A percentile compares a stretch with the other conserved stretches of the same genome.
phyloP scores from a whole-genome alignment of 1,140 invertebrate genomes.

The Ips typographus region DNA sequence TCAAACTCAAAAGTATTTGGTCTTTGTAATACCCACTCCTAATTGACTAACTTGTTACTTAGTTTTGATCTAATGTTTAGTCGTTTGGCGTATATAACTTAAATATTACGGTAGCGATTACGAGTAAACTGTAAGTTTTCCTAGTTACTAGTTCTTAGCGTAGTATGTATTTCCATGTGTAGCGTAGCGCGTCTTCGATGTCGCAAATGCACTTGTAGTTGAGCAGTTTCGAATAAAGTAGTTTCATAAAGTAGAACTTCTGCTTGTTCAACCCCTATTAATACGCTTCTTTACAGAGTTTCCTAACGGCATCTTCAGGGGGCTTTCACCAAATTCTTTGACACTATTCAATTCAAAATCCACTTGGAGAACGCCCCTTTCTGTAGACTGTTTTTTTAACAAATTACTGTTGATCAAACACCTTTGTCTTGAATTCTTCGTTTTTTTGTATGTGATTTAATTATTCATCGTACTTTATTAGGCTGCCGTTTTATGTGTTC shows the following conservation, averaged over 20 bases:
- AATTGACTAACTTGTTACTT: slow-evolving; percentile 29
- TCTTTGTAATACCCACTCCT: slow-evolving; percentile 12
- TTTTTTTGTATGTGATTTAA: too few species aligned
- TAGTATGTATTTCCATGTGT: slow-evolving; percentile 55
- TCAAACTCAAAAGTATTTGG: too few species aligned
- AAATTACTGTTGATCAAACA: too few species aligned
- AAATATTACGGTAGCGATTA: slow-evolving; percentile 48
- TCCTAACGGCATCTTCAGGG: slow-evolving; percentile 13
- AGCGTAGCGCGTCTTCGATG: slow-evolving; percentile 47
- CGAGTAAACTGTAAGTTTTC: slow-evolving; percentile 49
- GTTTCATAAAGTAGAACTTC: slow-evolving; percentile 52
- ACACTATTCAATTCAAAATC: too few species aligned
- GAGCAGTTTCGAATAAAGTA: slow-evolving; percentile 55
- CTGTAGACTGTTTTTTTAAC: too few species aligned
- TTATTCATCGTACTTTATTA: too few species aligned
- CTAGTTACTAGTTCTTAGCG: slow-evolving; percentile 50
- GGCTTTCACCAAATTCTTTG: background rate
- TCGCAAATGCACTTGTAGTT: slow-evolving; percentile 53
- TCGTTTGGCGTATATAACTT: slow-evolving; percentile 47
- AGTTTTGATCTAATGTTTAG: slow-evolving; percentile 44
- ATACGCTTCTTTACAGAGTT: slow-evolving; percentile 34
- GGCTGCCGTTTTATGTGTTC: too few species aligned
- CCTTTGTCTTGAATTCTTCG: too few species aligned
- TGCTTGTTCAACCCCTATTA: slow-evolving; percentile 49
- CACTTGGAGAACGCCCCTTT: too few species aligned